Percentiles rank a stretch among this genome's conserved stretches.
phyloP scores from a whole-genome alignment of 2,797 vertebrate genomes.

The Pagetopsis macropterus region DNA sequence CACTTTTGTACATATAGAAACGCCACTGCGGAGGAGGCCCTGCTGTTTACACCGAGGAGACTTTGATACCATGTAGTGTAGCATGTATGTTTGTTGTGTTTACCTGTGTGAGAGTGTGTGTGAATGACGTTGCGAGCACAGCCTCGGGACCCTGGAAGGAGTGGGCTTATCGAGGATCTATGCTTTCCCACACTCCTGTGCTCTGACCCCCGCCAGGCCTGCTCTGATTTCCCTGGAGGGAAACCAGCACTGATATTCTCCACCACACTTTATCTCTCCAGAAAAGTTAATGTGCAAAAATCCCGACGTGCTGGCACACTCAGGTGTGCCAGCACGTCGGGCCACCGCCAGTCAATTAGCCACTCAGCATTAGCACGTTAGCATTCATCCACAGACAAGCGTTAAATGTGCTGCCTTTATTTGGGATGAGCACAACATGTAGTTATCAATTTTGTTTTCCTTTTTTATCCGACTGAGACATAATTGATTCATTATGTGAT shows the following conservation, averaged over 20 bases:
- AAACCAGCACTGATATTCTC: conserved; percentile 57
- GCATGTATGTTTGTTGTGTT: conserved; percentile 26
- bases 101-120: conserved; percentile 16
- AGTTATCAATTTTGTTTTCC: neutral
- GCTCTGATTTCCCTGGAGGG: conserved; percentile 80
- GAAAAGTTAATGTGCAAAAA: conserved; percentile 64
- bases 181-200: conserved; percentile 75
- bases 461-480: conserved; percentile 5
- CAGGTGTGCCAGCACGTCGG: conserved; percentile 6
- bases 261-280: conserved; percentile 62
- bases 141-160: conserved; percentile 52
- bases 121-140: conserved; percentile 12
- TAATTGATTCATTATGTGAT: neutral
- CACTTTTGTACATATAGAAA: no score
- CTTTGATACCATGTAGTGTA: neutral
- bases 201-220: conserved; percentile 63
- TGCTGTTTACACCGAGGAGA: conserved; percentile 4
- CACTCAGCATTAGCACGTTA: conserved; percentile 22
- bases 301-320: conserved; percentile 57
- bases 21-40: neutral
- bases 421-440: conserved; percentile 21
- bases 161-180: conserved; percentile 72
- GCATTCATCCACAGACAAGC: conserved; percentile 26
- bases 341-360: conserved; percentile 32
- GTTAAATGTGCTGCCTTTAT: conserved; percentile 24